Evolutionary conservation across 2,113 vertebrate species (phyloP), one percentile per base, ranked within the genome.

Genomic region (Gallinago undulata): DNA sequence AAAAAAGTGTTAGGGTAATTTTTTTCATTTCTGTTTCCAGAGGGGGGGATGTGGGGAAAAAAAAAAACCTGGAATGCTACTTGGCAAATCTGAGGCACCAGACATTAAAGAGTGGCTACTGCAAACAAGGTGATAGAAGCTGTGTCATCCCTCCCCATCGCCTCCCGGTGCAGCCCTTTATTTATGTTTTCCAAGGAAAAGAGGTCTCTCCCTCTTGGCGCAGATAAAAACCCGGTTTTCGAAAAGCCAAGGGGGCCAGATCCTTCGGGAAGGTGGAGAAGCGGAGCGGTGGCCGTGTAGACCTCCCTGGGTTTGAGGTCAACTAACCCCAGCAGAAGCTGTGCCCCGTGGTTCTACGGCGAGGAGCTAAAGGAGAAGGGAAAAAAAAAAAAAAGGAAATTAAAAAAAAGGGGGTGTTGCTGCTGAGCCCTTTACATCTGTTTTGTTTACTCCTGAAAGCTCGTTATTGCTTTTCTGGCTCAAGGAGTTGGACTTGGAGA

Each of bases 271-370:
- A 75, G 23, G 47, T 30, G 33, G 68, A 47, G 47, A 74, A 74
- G 39, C 2, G 7, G 31, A 37, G 10, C 4, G 9, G 41, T 23
- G 4, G 45, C 59, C 53, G 57, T 24, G 8, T 33, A 48, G 78
- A 84, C 41, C 31, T 90, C 74, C 57, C 39, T 19, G 37, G 41
- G 45, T 43, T 11, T 0, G 3, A 91, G 55, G 23, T 75, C 51
- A 63, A 4, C 64, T 17, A 19, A 27, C 17, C 41, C 18, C 72
- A 21, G 56, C 51, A 66, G 62, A 75, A 68, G 45, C 23, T 77
- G n/a, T 0, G 0, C 43, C 53, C 8, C 1, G 2, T 35, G 57
- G 23, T 68, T 68, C 76, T 19, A 3, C 3, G 2, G 1, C 30
- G 9, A 7, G 60, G 79, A 95, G 53, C 56, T 86, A 45, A 55